Conservation (phyloP, 2,888 invertebrate species). For the Rotaria socialis region DNA sequence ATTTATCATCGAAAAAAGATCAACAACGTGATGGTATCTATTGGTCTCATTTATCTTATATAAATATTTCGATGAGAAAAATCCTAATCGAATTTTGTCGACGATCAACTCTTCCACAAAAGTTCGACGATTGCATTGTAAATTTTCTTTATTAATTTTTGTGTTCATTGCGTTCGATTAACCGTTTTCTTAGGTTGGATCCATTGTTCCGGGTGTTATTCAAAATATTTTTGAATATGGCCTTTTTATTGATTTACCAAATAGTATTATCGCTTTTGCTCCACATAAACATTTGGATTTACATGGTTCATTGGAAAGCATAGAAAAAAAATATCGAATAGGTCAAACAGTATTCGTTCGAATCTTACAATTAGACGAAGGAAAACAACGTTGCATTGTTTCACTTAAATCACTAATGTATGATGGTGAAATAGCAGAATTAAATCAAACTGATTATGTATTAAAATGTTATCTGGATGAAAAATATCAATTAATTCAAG, state of each 20-base stretch:
- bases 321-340: constrained; percentile 1
- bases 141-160: neutral
- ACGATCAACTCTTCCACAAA: constrained; percentile 6
- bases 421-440: neutral
- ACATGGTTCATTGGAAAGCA: neutral
- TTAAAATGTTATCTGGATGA: neutral
- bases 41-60: constrained; percentile 25
- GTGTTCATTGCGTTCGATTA: neutral
- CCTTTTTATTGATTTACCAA: constrained; percentile 40
- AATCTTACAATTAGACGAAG: constrained; percentile 36
- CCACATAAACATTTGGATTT: constrained; percentile 27
- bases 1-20: neutral
- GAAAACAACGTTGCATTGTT: constrained; percentile 41
- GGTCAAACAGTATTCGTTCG: constrained; percentile 42
- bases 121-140: neutral
- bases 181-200: neutral
- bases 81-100: neutral
- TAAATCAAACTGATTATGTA: neutral
- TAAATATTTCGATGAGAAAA: constrained; percentile 3
- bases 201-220: neutral
- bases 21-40: neutral
- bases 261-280: constrained; percentile 38
- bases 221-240: constrained; percentile 41
- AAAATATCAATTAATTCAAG: constrained; percentile 5
- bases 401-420: neutral